Percentiles rank a stretch among this genome's conserved stretches.
Evolutionary conservation across 2,113 vertebrate species (phyloP).

Genomic region (Arenaria interpres): DNA sequence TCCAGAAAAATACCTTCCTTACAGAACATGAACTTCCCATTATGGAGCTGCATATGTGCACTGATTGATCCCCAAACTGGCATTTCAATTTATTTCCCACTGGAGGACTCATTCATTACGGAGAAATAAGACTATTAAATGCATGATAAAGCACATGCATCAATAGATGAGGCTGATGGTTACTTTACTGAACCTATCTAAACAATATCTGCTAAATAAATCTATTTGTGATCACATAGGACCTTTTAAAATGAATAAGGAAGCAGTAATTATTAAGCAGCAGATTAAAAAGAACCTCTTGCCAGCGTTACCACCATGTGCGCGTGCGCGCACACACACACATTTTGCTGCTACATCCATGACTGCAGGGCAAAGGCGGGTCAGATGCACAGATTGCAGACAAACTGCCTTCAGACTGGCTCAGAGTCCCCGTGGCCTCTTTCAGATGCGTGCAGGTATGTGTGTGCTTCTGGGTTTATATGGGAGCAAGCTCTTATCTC

Average conservation of each 20-base stretch:
- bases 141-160: slow-evolving; percentile 27
- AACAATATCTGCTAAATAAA: slow-evolving; percentile 39
- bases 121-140: slow-evolving; percentile 46
- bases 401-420: neutral
- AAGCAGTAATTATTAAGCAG: slow-evolving; percentile 24
- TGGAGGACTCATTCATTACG: slow-evolving; percentile 26
- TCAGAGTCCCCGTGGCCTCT: neutral
- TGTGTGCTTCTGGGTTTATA: neutral
- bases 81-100: slow-evolving; percentile 45
- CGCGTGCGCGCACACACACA: neutral
- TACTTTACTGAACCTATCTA: slow-evolving; percentile 34
- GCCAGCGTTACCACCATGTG: neutral
- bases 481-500: neutral
- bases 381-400: neutral
- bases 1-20: neutral
- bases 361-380: neutral
- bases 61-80: slow-evolving; percentile 41
- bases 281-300: neutral
- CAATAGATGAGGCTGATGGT: neutral
- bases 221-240: neutral
- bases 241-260: slow-evolving; percentile 1
- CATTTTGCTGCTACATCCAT: neutral
- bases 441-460: neutral
- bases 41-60: neutral
- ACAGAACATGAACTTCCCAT: neutral